Evolutionary conservation across 2,888 invertebrate species (phyloP), one percentile per base, ranked within the genome.

Genomic region (Platycheirus albimanus): DNA sequence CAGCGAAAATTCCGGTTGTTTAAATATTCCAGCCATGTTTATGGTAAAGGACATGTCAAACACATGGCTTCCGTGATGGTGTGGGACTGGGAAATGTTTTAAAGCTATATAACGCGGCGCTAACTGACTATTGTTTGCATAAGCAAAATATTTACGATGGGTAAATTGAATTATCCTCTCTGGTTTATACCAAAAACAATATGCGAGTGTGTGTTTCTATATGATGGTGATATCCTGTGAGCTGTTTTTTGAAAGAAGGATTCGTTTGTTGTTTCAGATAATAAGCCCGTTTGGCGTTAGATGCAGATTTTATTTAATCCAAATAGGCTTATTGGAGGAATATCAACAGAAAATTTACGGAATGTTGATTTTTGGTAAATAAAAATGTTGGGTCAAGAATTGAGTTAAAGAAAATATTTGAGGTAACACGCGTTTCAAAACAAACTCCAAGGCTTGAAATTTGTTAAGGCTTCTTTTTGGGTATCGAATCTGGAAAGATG

Each of bases 131-230:
- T 76, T 76, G 76, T 81, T 74, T 69, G 13, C 10, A 33, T 41
- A 20, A 61, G 51, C 64, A 66, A 76, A 81, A 81, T 81, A 71
- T 81, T 81, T 76, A 81, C 64, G 61, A 54, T 52, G 76, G 75
- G 70, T 61, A 81, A 79, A 81, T 81, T 70, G 66, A 76, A 81
- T 81, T 81, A 81, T 81, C 76, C 20, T 17, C 13, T 36, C 19
- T 4, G n/a, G 38, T 67, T 72, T 19, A 11, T 63, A 24, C 33
- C 11, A 51, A 56, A 11, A 54, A n/a, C n/a, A n/a, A n/a, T n/a
- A n/a, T n/a, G n/a, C n/a, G n/a, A 19, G 52, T 24, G 8, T 33
- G 36, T 47, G 19, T 33, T 15, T 61, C 41, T n/a, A n/a, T n/a
- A n/a, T n/a, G n/a, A n/a, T 20, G 30, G n/a, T 10, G 20, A 74